Evolutionary conservation across 2,888 invertebrate species (phyloP).

Genomic region (Loripinus fragilis): DNA sequence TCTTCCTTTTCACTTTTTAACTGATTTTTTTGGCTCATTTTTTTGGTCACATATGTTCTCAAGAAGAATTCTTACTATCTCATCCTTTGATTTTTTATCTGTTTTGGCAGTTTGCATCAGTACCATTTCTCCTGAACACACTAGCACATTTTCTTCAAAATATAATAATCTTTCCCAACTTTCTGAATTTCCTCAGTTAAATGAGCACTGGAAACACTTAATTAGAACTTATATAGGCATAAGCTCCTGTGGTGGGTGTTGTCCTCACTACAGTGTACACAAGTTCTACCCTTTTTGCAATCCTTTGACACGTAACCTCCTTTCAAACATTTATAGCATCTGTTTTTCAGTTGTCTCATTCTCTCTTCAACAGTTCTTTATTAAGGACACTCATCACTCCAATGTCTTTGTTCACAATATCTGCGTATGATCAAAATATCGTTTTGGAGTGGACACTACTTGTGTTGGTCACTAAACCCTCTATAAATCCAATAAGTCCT

Average conservation of each 20-base stretch:
- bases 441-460: too few species aligned
- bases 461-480: too few species aligned
- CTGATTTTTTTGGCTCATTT: too few species aligned
- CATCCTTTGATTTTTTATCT: too few species aligned
- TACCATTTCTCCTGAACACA: too few species aligned
- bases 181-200: too few species aligned
- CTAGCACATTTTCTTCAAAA: too few species aligned
- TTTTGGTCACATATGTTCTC: too few species aligned
- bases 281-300: constrained; percentile 29
- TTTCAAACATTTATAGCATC: constrained; percentile 36
- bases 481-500: too few species aligned
- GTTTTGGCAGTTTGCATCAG: too few species aligned
- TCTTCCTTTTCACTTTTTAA: not conserved
- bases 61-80: too few species aligned
- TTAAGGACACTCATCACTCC: constrained; percentile 38
- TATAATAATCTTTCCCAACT: not conserved
- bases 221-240: not conserved
- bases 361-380: constrained; percentile 32
- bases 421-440: constrained; percentile 27
- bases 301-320: constrained; percentile 25
- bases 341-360: constrained; percentile 14
- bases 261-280: constrained; percentile 31
- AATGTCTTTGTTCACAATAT: constrained; percentile 26
- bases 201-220: not conserved
- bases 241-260: constrained; percentile 40